Evolutionary conservation across 2,113 vertebrate species (phyloP).

Genomic region (Galemys pyrenaicus): DNA sequence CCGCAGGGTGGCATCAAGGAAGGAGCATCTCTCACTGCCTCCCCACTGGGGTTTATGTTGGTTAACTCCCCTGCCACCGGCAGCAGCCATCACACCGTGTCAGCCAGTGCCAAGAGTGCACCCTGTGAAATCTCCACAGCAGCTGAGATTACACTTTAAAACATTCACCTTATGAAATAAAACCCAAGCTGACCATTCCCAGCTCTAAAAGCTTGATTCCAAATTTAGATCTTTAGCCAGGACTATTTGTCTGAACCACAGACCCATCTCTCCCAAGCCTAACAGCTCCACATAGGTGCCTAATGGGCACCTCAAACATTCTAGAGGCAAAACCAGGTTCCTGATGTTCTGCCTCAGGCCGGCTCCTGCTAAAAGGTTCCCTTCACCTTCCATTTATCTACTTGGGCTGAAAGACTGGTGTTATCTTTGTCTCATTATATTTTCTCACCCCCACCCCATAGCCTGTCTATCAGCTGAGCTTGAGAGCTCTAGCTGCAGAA

Average conservation of each 20-base stretch:
- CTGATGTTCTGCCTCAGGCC: neutral
- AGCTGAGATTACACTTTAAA: neutral
- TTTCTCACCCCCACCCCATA: neutral
- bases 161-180: neutral
- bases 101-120: neutral
- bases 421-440: neutral
- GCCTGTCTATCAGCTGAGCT: neutral
- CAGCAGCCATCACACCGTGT: neutral
- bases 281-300: neutral
- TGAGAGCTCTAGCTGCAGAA: constrained; percentile 21
- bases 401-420: neutral
- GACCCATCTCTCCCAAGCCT: neutral
- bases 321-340: neutral
- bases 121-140: neutral
- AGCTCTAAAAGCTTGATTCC: neutral
- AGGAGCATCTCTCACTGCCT: neutral
- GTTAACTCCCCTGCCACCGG: accelerated
- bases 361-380: neutral
- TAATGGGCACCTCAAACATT: neutral
- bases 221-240: neutral
- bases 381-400: neutral
- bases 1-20: accelerated
- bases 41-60: neutral
- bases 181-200: neutral
- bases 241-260: neutral